Percentiles rank a stretch among this genome's conserved stretches.
Conservation (phyloP, 2,113 vertebrate genomes). For the Gorilla gorilla region DNA sequence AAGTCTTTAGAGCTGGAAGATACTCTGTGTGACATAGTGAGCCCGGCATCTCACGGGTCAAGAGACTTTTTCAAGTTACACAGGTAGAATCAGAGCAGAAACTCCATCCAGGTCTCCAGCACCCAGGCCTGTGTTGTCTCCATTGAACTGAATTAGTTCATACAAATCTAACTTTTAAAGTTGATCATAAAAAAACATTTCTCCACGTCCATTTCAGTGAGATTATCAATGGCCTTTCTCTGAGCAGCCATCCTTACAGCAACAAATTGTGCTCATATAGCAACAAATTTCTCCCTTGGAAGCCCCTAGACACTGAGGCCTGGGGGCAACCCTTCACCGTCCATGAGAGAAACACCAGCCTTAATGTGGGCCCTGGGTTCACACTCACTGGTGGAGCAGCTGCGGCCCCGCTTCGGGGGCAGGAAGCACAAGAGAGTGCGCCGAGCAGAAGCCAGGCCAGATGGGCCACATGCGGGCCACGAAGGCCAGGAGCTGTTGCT, state of each 20-base stretch:
- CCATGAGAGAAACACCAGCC: not conserved
- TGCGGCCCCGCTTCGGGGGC: not conserved
- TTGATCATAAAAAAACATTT: not conserved
- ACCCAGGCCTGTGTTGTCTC: not conserved
- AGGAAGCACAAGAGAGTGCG: fast-evolving
- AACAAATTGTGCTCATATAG: not conserved
- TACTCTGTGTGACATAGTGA: not conserved
- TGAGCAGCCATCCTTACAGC: not conserved
- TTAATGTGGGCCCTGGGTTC: not conserved
- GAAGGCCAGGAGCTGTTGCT: too few relatives aligned
- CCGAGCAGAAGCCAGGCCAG: not conserved
- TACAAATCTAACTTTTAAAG: not conserved
- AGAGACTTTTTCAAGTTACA: not conserved
- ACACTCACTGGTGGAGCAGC: not conserved
- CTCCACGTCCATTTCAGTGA: not conserved
- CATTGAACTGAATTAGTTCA: not conserved
- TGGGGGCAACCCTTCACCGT: fast-evolving
- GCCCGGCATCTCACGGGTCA: not conserved
- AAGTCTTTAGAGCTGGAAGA: not conserved
- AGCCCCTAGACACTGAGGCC: not conserved
- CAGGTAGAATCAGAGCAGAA: not conserved
- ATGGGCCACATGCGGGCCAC: not conserved
- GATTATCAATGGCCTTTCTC: not conserved
- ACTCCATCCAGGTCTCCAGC: not conserved
- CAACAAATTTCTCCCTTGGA: not conserved